These are phyloP conservation scores for Dendropsophus ebraccatus DNA, from an alignment of 2,113 vertebrate species.

Conservation along the genomic window DNA sequence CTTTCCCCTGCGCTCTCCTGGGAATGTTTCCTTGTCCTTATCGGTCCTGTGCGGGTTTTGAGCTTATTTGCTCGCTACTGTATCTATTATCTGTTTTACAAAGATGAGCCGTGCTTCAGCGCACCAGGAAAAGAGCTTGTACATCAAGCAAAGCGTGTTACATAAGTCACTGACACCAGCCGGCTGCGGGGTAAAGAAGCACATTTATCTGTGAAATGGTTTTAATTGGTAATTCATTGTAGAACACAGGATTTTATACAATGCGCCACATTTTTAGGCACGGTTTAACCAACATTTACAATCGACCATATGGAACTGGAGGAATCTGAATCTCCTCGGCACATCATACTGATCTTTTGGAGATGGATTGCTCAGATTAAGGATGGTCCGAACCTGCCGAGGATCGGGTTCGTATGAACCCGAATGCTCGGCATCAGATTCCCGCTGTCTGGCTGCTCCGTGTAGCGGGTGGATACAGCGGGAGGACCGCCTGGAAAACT, in stretches of 20 bases:
- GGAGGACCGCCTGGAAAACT: no score
- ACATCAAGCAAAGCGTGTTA: background rate
- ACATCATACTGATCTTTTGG: background rate
- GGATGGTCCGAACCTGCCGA: no score
- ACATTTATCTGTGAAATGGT: constrained; percentile 21
- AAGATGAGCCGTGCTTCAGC: constrained; percentile 6
- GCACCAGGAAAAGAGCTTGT: background rate
- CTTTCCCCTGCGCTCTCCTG: constrained; percentile 21
- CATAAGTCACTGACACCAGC: background rate
- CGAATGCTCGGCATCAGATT: no score
- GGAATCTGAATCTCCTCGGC: background rate
- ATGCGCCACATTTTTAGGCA: no score
- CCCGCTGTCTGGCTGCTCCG: no score
- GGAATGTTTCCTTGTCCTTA: background rate
- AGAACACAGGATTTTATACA: background rate
- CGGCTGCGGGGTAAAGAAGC: background rate
- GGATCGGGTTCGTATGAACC: no score
- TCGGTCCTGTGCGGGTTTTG: background rate
- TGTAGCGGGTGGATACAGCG: no score
- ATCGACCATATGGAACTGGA: background rate
- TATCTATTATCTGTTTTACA: constrained; percentile 36
- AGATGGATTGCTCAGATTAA: background rate
- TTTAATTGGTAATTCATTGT: constrained; percentile 1
- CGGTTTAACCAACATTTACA: background rate
- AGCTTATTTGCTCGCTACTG: constrained; percentile 28